Percentiles rank a stretch among this genome's conserved stretches.
Evolutionary conservation across 2,888 invertebrate genomes (phyloP).

Genomic region (Chirona hameri): DNA sequence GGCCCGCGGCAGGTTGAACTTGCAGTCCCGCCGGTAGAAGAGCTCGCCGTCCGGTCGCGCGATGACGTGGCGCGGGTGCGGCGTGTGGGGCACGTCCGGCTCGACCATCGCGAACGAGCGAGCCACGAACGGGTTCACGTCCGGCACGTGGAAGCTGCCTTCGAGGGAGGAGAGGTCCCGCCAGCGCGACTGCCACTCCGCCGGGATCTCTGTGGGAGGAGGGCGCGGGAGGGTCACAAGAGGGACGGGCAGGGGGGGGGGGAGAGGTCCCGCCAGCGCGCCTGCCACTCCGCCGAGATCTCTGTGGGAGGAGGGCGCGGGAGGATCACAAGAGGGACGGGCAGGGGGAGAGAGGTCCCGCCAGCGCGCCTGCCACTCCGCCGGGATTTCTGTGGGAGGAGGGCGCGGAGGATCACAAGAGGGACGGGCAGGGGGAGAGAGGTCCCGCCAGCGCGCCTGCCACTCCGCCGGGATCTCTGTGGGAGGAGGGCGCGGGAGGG

Average conservation of each 20-base stretch:
- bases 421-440: too few relatives aligned
- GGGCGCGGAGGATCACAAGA: too few relatives aligned
- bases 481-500: too few relatives aligned
- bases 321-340: too few relatives aligned
- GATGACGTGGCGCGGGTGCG: constrained; percentile 58
- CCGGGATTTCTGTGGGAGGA: too few relatives aligned
- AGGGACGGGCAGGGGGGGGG: background rate
- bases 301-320: too few relatives aligned
- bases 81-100: constrained; percentile 44
- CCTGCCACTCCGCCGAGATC: too few relatives aligned
- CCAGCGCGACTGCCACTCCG: constrained; percentile 63
- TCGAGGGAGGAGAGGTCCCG: constrained; percentile 52
- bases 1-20: constrained; percentile 74
- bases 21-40: constrained; percentile 80
- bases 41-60: constrained; percentile 60
- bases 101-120: constrained; percentile 62
- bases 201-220: constrained; percentile 55
- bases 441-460: constrained; percentile 60
- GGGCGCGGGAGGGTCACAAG: too few relatives aligned
- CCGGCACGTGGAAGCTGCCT: constrained; percentile 63
- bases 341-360: too few relatives aligned
- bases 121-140: constrained; percentile 68
- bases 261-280: too few relatives aligned
- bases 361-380: too few relatives aligned
- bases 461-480: constrained; percentile 61